Evolutionary conservation across 2,797 vertebrate species (phyloP), one percentile per base, ranked within the genome.

Genomic region (Garrulus glandarius): DNA sequence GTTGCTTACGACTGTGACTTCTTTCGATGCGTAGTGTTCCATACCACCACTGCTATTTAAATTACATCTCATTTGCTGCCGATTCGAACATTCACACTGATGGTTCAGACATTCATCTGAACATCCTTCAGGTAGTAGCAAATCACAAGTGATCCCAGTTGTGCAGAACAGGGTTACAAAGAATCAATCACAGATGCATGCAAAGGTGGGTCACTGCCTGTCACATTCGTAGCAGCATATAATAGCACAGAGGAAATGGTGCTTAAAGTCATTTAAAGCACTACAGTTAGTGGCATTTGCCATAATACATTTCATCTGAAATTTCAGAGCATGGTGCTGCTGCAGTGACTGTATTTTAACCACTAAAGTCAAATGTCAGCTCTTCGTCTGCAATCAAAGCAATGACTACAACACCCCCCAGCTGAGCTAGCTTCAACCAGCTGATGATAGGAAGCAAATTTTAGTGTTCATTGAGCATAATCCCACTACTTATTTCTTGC

Each of bases 1-100:
- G 84, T 59, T 88, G n/a, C 81, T 82, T 87, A 79, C 0, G 1
- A 67, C 50, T 79, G 50, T 50, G 81, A 84, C 59, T 94, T 72
- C 34, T 76, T 79, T 70, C n/a, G 0, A n/a, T 49, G 47, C 0
- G 0, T 15, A 81, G 65, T 50, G 53, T 81, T 93, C 55, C 43
- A 26, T n/a, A 71, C 9, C 16, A 85, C 41, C 49, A 65, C 34
- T 75, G 59, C 63, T 84, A 57, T 57, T 90, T 69, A 88, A 95
- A 93, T 89, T 82, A 23, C 29, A 29, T 37, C 57, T 91, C 81
- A 70, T 89, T 92, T 89, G 67, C 36, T 87, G 60, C 23, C 5
- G 1, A 65, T 87, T 87, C 0, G 1, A 70, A 84, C 76, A 39
- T 55, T 85, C 60, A 30, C 65, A 39, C 15, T 72, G 68, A 29